Conservation (phyloP, 2,113 vertebrate species). For the Oriolus oriolus region DNA sequence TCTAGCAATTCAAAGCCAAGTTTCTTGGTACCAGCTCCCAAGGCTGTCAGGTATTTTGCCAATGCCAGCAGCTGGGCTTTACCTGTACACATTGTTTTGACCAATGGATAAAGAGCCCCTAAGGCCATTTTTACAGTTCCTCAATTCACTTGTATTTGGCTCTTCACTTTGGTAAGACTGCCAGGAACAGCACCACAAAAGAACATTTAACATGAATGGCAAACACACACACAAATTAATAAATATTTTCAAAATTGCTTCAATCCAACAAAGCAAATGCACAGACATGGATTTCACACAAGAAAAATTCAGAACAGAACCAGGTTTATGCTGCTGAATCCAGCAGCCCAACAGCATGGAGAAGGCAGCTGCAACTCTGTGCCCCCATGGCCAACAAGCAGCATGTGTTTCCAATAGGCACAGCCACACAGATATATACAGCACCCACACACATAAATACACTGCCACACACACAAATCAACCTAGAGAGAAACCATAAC, state of each 20-base stretch:
- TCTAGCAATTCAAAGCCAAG: background rate
- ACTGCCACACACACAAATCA: background rate
- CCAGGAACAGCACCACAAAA: background rate
- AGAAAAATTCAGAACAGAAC: background rate
- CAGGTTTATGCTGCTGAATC: background rate
- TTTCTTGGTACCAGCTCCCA: background rate
- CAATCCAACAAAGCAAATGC: background rate
- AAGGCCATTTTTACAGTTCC: background rate
- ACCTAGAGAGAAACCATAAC: background rate
- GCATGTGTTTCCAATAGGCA: background rate
- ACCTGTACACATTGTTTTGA: background rate
- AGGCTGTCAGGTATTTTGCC: background rate
- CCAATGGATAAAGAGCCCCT: background rate
- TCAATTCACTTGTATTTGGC: background rate
- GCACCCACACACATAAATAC: background rate
- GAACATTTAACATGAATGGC: background rate
- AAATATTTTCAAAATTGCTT: background rate
- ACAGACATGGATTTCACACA: background rate
- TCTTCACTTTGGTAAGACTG: background rate
- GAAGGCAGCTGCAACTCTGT: background rate
- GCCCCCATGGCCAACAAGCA: background rate
- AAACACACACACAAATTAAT: background rate
- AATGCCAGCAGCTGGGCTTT: background rate
- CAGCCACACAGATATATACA: fast-evolving
- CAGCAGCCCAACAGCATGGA: background rate